Base-by-base conservation (phyloP, 2,113 vertebrate genomes). In the Ellobius talpinus region DNA sequence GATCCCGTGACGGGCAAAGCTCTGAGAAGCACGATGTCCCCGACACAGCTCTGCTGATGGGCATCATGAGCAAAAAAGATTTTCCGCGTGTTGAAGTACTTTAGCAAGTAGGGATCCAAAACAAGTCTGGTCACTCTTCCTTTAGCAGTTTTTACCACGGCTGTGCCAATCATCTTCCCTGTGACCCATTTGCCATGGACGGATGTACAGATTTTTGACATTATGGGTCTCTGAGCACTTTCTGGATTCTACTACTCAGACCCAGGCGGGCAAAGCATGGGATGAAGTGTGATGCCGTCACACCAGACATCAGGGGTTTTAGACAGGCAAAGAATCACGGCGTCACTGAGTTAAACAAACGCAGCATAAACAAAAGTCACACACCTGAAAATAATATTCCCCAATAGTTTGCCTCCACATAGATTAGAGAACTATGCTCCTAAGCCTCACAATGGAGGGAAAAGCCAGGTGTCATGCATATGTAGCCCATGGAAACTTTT, bases 11-110 rank as follows among this genome's bases (percentile, higher is more conserved):
- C 99, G 2, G 99, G 98, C 89, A 99, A 97, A 77, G 99, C 99
- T 97, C 99, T 99, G 96, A 99, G 98, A 50, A 99, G 99, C 87
- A 99, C 99, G 2, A 99, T 98, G 95, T 99, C 99, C 95, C 99
- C 99, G 63, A 99, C 97, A 0, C 98, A 99, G 98, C 99, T 99
- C 97, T 99, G 99, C 96, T 99, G 98, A 97, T 99, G 97, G 0
- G 99, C 98, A 93, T 99, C 99, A 0, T 99, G 99, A 81, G 99
- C 99, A 98, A 99, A 99, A 96, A 99, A 99, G 0, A 99, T 99
- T 98, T 99, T 99, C 90, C 99, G 98, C 97, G 99, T 99, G 98
- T 99, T 99, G 98, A 99, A 99, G 98, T 99, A 99, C 99, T 99
- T 99, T 5, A 99, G 97, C 95, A 99, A 98, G 96, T 99, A 99